Conservation (phyloP, 2,888 invertebrate genomes). For the Noctua janthe region DNA sequence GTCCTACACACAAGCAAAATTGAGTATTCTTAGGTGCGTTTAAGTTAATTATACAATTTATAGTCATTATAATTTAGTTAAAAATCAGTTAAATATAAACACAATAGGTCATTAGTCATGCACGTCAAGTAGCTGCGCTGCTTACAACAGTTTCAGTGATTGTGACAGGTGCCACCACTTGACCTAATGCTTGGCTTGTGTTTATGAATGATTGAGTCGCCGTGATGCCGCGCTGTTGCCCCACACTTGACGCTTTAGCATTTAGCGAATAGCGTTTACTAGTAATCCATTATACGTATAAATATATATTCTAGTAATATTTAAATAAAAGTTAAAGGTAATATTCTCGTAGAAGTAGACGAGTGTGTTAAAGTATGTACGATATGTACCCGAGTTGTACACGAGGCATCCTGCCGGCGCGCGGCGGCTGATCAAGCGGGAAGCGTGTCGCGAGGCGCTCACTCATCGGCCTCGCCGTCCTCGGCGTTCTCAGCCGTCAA, state of each 20-base stretch:
- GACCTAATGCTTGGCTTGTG: slow-evolving; percentile 52
- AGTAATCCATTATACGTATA: slow-evolving; percentile 59
- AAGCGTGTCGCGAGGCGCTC: slow-evolving; percentile 72
- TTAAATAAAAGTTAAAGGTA: slow-evolving; percentile 50
- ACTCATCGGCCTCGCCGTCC: slow-evolving; percentile 82
- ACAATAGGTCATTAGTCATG: slow-evolving; percentile 61
- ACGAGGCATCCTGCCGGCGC: slow-evolving; percentile 75
- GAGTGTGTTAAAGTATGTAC: slow-evolving; percentile 61
- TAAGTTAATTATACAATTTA: slow-evolving; percentile 47
- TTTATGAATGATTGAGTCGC: slow-evolving; percentile 40
- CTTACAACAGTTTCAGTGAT: slow-evolving; percentile 43
- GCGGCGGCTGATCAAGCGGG: slow-evolving; percentile 76
- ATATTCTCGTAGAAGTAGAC: slow-evolving; percentile 50
- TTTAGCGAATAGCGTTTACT: slow-evolving; percentile 50
- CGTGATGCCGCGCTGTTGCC: slow-evolving; percentile 31
- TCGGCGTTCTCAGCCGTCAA: slow-evolving; percentile 87
- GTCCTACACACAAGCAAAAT: slow-evolving; percentile 57
- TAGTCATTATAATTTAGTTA: slow-evolving; percentile 52
- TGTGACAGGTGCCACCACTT: slow-evolving; percentile 52
- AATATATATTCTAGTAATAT: slow-evolving; percentile 62
- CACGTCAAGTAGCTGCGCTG: slow-evolving; percentile 28
- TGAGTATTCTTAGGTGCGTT: slow-evolving; percentile 53
- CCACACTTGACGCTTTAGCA: slow-evolving; percentile 41
- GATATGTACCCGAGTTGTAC: slow-evolving; percentile 76
- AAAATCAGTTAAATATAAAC: slow-evolving; percentile 54